phyloP scores from a whole-genome alignment of 64 coral and sea anemone genomes.

The Montipora efflorescens region DNA sequence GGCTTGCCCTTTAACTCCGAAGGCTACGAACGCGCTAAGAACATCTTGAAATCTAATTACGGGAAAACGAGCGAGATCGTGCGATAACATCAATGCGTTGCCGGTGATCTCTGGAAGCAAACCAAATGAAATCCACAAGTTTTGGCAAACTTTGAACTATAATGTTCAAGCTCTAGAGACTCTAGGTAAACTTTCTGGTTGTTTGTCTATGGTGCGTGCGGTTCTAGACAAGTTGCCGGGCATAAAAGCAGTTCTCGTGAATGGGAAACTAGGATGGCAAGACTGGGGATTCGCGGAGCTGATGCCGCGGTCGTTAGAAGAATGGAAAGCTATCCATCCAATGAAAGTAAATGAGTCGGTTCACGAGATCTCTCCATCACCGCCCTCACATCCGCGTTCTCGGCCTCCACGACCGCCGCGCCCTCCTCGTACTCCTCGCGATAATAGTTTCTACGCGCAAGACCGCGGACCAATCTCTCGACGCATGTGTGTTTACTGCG shows the following conservation, averaged over 20 bases:
- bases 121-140: slow-evolving; percentile 49
- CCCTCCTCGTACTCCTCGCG: not conserved
- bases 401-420: no score
- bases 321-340: slow-evolving; percentile 5
- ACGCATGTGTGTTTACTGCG: no score
- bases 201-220: not conserved
- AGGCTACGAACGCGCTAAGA: slow-evolving; percentile 48
- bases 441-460: not conserved
- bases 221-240: not conserved
- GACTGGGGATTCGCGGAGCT: slow-evolving; percentile 1
- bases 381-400: not conserved
- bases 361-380: not conserved
- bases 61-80: slow-evolving; percentile 68
- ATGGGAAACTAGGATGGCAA: not conserved
- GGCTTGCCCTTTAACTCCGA: slow-evolving; percentile 35
- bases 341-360: not conserved
- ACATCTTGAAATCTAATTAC: slow-evolving; percentile 60
- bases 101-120: slow-evolving; percentile 38
- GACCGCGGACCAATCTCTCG: not conserved
- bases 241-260: not conserved
- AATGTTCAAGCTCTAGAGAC: not conserved
- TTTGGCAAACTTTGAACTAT: slow-evolving; percentile 52
- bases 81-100: slow-evolving; percentile 41
- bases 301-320: not conserved
- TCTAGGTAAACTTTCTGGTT: not conserved